Evolutionary conservation across 2,888 invertebrate species (phyloP), one percentile per base, ranked within the genome.

Genomic region (Oligia strigilis): DNA sequence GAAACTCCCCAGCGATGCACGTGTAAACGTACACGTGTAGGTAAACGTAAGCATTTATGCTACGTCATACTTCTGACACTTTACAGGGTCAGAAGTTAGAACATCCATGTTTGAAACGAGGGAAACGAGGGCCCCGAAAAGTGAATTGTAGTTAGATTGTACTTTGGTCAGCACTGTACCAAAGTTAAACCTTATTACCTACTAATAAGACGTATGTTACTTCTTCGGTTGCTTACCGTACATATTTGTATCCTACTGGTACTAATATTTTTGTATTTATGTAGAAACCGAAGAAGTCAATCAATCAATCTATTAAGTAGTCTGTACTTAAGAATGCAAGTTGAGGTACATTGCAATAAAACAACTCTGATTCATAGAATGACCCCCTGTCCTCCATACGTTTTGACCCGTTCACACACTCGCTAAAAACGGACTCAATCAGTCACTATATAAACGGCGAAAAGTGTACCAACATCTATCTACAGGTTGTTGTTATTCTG

Each of bases 401-500:
- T n/a, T 58, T 62, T 17, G 14, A 43, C 19, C 43, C 36, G 46
- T 79, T 43, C 29, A 29, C n/a, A 52, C n/a, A 52, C 19, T 36
- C 55, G 8, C 64, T 58, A 77, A 69, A 84, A 55, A 62, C 29
- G 23, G 60, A 83, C 49, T 17, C 58, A 65, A 80, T 80, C 75
- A 58, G 67, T 80, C 74, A 74, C 29, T 29, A 76, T 60, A 66
- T 60, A 74, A 67, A 77, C 40, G 52, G 55, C 55, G 67, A 76
- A 75, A 79, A 62, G 58, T 78, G 69, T 80, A 75, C 65, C 40
- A 77, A 85, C 69, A 62, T 64, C 29, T 88, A 80, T 75, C 79
- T 81, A 88, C 79, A 80, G 87, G 84, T 81, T 88, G 87, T 87
- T 86, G 80, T 88, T 87, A 78, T 78, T 67, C 72, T 71, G 72